Conservation (phyloP, 1,140 invertebrate species). For the Anadara kagoshimensis region DNA sequence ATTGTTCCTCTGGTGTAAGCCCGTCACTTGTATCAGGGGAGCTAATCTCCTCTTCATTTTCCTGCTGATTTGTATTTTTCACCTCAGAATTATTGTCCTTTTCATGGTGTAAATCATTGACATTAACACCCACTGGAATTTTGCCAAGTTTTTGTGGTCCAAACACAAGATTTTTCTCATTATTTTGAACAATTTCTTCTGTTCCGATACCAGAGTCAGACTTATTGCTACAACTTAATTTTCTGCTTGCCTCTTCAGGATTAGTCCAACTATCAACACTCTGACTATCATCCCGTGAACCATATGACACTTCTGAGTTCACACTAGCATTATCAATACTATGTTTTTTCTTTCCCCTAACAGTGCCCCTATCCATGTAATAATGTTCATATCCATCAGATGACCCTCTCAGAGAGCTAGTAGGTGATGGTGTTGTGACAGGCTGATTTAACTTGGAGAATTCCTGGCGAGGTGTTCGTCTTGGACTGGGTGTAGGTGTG, state of each 20-base stretch:
- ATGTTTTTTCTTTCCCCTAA: slow-evolving; percentile 45
- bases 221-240: slow-evolving; percentile 57
- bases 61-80: slow-evolving; percentile 15
- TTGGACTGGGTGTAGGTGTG: slow-evolving; percentile 63
- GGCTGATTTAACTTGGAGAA: slow-evolving; percentile 60
- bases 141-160: slow-evolving; percentile 34
- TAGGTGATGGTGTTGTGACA: slow-evolving; percentile 42
- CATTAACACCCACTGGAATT: slow-evolving; percentile 55
- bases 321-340: slow-evolving; percentile 58
- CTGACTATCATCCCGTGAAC: slow-evolving; percentile 54
- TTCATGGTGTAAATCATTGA: slow-evolving; percentile 57
- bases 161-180: slow-evolving; percentile 52
- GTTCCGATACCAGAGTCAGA: slow-evolving; percentile 64
- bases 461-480: slow-evolving; percentile 65
- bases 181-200: slow-evolving; percentile 61
- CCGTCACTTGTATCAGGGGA: slow-evolving; percentile 58
- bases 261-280: slow-evolving; percentile 54
- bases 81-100: slow-evolving; percentile 42
- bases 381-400: slow-evolving; percentile 44
- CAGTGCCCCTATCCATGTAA: slow-evolving; percentile 27
- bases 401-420: slow-evolving; percentile 43
- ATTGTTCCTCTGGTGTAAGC: slow-evolving; percentile 61
- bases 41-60: slow-evolving; percentile 12
- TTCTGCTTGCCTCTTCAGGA: slow-evolving; percentile 52
- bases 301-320: slow-evolving; percentile 54